Base-by-base conservation (phyloP, 2,888 invertebrate genomes). In the Callinectes sapidus region DNA sequence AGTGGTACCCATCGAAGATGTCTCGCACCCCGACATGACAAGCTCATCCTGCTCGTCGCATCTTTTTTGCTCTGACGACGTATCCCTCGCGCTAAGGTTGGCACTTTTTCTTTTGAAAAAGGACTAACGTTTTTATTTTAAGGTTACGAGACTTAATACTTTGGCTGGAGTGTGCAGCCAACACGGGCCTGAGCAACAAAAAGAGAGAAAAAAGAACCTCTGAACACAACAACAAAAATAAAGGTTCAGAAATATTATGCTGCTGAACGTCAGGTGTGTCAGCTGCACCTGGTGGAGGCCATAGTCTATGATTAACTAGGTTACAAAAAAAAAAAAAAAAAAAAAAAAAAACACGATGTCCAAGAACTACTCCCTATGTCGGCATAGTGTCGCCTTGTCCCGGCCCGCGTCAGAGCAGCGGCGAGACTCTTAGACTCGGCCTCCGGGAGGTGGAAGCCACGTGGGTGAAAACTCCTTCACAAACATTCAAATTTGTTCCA, bases 141-240 rank as follows among this genome's bases (percentile, higher is more conserved):
- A 32, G 77, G 77, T 81, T 81, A 81, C 32, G 77, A 81, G 77
- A 81, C 77, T 81, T 81, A 81, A 81, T 81, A 81, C 77, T 81
- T 81, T 81, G 77, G 77, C 77, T 81, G 32, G 23, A 81, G 77
- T 81, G 77, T 81, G 77, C 77, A 81, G 77, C 77, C 77, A 81
- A 81, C 77, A 81, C 32, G 32, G 32, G 77, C 77, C 77, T 81
- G 77, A 81, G 32, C 77, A 81, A n/a, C 16, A 42, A 42, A 42
- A 55, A 55, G 55, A 55, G 18, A 18, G 55, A 55, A 55, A 81
- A 32, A 35, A 28, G 23, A 81, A 32, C 8, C 77, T 81, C 32
- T 81, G 77, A 81, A 81, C 71, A 71, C 71, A 81, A 28, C 77
- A 81, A 32, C 32, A 81, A 81, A 81, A 81, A 81, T 32, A 81